Percentiles rank a stretch among this genome's conserved stretches.
Conservation (phyloP, 2,797 vertebrate genomes). For the Sphaeramia orbicularis region DNA sequence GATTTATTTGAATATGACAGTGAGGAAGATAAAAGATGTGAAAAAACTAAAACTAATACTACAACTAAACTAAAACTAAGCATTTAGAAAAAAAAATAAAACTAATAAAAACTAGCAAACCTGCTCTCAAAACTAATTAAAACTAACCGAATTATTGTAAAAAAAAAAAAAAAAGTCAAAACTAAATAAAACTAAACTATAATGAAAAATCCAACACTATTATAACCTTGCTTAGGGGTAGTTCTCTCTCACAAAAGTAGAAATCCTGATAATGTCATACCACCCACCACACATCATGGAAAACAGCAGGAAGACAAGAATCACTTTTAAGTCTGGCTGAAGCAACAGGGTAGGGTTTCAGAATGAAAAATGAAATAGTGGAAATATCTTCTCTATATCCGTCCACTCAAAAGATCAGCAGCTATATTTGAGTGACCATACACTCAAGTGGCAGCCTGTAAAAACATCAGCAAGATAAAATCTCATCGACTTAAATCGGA, state of each 20-base stretch:
- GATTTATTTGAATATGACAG: too few species aligned
- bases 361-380: conserved; percentile 26
- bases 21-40: too few species aligned
- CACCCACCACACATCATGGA: conserved; percentile 29
- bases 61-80: too few species aligned
- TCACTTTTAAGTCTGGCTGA: conserved; percentile 37
- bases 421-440: conserved; percentile 29
- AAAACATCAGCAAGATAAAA: conserved; percentile 51
- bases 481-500: conserved; percentile 33
- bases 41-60: too few species aligned
- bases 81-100: too few species aligned
- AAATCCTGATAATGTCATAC: conserved; percentile 28
- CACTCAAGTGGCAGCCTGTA: conserved; percentile 29
- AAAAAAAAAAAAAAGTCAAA: too few species aligned
- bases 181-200: too few species aligned
- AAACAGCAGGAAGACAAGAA: conserved; percentile 38
- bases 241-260: conserved; percentile 19
- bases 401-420: conserved; percentile 25
- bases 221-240: conserved; percentile 22
- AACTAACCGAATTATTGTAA: too few species aligned
- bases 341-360: conserved; percentile 19
- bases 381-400: conserved; percentile 23
- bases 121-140: too few species aligned
- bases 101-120: too few species aligned
- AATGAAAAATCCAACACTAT: too few species aligned